Base-by-base conservation (phyloP, 1,140 invertebrate species). In the Brachionus koreanus region DNA sequence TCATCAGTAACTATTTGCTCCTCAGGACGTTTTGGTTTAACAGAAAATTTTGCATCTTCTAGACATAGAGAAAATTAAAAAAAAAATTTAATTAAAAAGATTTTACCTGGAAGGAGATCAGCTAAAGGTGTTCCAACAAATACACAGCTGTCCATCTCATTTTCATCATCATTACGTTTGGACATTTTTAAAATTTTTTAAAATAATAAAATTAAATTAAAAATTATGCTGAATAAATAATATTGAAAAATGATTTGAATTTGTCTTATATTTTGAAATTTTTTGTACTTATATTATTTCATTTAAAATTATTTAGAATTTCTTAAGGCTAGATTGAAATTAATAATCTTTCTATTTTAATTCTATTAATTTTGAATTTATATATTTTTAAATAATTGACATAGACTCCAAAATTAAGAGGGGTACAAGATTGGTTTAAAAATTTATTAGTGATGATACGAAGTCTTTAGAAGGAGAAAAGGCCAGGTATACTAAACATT, bases 1-100 rank as follows among this genome's bases (percentile, higher is more conserved):
- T 82, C 79, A 35, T 82, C 79, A 19, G 37, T 67, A 6, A 82
- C 79, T n/a, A 82, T 82, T 57, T 82, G 76, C 13, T 79, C 76
- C 7, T 79, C 76, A 12, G 61, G 49, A 23, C 76, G 46, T 79
- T 79, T 79, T 25, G 76, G 76, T 33, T 79, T 79, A 0, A 79
- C 49, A 0, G 76, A 79, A 79, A 79, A 79, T 43, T 79, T 79
- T n/a, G 76, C 76, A 65, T 79, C 76, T 19, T 79, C 76, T 79
- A 4, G 10, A 79, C 33, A 76, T 1, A 46, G 16, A 25, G 33
- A 37, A 43, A 74, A 25, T 46, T n/a, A 25, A 46, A 39, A 61
- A 39, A 19, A 37, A 29, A 29, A 29, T 29, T 29, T 29, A 2
- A 29, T 29, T 29, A 29, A 29, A 29, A 29, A 29, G 25, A n/a